Conservation (phyloP, 2,113 vertebrate species). For the Corydoras maculifer region DNA sequence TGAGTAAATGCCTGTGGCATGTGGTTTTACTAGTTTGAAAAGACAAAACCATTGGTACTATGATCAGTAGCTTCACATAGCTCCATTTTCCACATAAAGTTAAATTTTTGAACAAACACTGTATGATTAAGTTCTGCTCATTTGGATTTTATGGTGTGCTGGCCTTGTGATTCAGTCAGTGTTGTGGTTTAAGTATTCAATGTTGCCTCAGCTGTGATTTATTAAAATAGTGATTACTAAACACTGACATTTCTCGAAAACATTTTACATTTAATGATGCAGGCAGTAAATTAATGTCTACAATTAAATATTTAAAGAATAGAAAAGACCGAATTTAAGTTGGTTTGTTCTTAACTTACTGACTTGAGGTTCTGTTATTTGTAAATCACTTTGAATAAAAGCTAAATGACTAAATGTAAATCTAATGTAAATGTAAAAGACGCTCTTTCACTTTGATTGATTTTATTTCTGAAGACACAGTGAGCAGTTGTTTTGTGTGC, state of each 20-base stretch:
- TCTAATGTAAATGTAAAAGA: too few relatives aligned
- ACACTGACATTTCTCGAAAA: constrained; percentile 66
- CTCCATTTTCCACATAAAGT: background rate
- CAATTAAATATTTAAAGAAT: constrained; percentile 3
- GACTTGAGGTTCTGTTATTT: too few relatives aligned
- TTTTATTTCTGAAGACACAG: too few relatives aligned
- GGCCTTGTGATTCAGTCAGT: background rate
- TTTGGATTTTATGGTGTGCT: constrained; percentile 3
- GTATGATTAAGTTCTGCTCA: constrained; percentile 11
- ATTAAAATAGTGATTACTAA: constrained; percentile 65
- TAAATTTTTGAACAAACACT: constrained; percentile 17
- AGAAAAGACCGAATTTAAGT: background rate
- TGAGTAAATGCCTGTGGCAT: constrained; percentile 10
- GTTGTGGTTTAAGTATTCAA: constrained; percentile 53
- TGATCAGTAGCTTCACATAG: background rate
- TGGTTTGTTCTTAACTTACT: too few relatives aligned
- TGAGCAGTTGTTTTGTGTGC: too few relatives aligned
- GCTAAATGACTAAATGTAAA: too few relatives aligned
- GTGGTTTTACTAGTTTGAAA: constrained; percentile 15
- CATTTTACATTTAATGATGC: constrained; percentile 66
- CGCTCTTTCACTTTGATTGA: too few relatives aligned
- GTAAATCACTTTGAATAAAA: too few relatives aligned
- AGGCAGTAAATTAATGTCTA: constrained; percentile 63
- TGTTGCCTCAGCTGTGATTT: constrained; percentile 71
- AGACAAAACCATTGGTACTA: background rate